Evolutionary conservation across 2,797 vertebrate species (phyloP), one percentile per base, ranked within the genome.

Genomic region (Enteromius fasciolatus): DNA sequence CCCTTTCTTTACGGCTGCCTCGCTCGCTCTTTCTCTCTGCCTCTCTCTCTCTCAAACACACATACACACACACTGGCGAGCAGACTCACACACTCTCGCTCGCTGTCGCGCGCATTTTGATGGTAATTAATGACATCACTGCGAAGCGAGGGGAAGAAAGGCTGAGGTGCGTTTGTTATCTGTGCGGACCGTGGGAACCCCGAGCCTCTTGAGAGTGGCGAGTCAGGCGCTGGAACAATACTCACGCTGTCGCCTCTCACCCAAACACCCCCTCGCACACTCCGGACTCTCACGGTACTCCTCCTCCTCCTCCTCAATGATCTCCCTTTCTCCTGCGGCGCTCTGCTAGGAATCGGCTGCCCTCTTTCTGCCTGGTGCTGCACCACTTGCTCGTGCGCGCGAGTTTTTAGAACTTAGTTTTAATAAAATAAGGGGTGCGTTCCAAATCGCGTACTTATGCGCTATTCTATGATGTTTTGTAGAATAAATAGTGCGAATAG

Each of bases 81-180:
- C 92, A 88, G 88, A 92, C 90, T 41, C 90, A 92, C 80, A 89
- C 92, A 92, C 91, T 90, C 92, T 91, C 90, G 89, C 93, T 92
- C 92, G 90, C 93, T 92, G 93, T 91, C 92, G 90, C 90, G 88
- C 88, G 92, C 93, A 95, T 95, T 95, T 95, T 95, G 92, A 95
- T 95, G 94, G 91, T 95, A 95, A 95, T 95, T 94, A 94, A 94
- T 95, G 94, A 95, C 95, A 95, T 95, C 94, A 95, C 92, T 89
- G 84, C 92, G 90, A 91, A 86, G 90, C 91, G 44, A 76, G 77
- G 50, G 77, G 77, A 86, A 85, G 85, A 91, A 83, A 76, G 78
- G 84, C 81, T 39, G 90, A 90, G 89, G 82, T 90, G 90, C 91
- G 41, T 93, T 94, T 95, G 94, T 95, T 94, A 94, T 92, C 93